phyloP scores from a whole-genome alignment of 2,113 vertebrate species.

The Rhinolophus sinicus region DNA sequence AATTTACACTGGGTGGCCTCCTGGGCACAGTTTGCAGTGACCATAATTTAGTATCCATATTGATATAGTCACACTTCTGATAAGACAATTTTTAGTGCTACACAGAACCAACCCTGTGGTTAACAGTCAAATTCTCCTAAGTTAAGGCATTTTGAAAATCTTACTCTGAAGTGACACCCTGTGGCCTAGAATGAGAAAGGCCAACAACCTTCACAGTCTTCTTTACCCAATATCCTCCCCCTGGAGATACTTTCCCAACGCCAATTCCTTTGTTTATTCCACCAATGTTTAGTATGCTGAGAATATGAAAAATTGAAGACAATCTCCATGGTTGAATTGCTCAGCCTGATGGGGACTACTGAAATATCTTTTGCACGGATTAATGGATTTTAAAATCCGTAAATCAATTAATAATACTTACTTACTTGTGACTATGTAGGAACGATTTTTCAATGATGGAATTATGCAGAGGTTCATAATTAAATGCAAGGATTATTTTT shows the following conservation, averaged over 20 bases:
- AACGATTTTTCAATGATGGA: background rate
- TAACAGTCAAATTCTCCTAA: background rate
- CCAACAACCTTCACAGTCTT: background rate
- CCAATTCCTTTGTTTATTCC: background rate
- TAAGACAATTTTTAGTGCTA: background rate
- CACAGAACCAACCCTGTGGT: background rate
- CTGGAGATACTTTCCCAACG: background rate
- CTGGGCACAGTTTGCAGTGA: background rate
- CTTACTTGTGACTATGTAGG: background rate
- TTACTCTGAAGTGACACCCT: conserved; percentile 34
- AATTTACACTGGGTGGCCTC: background rate
- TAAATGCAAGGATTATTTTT: background rate
- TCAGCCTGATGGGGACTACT: background rate
- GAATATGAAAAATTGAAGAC: background rate
- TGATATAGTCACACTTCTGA: background rate
- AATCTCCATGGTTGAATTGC: background rate
- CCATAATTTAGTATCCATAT: background rate
- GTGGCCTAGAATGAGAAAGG: background rate
- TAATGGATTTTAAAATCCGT: background rate
- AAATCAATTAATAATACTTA: background rate
- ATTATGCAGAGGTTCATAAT: background rate
- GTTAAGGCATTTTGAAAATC: background rate
- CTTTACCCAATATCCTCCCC: background rate
- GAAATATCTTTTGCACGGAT: background rate
- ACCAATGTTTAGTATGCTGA: background rate